Evolutionary conservation across 2,113 vertebrate species (phyloP).

Genomic region (Eubucco bourcierii): DNA sequence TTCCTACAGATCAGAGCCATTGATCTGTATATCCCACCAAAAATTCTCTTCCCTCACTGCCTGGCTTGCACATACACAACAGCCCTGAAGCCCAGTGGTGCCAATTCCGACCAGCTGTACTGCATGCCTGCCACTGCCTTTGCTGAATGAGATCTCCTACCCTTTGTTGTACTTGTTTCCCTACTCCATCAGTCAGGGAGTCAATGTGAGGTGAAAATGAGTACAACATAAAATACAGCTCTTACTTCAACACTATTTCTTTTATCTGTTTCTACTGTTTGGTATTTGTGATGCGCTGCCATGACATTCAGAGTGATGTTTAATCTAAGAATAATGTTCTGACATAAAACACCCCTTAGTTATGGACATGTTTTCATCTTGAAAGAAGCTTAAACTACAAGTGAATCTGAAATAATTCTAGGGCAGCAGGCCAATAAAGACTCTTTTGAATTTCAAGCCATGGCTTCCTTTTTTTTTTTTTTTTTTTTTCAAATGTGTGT

Average conservation of each 20-base stretch:
- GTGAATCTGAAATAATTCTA: not conserved
- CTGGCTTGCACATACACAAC: not conserved
- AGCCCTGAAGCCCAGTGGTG: not conserved
- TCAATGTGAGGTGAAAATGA: not conserved
- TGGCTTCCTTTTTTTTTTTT: not conserved
- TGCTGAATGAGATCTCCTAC: not conserved
- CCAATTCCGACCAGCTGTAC: not conserved
- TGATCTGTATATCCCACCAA: not conserved
- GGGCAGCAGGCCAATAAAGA: not conserved
- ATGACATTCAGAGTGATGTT: not conserved
- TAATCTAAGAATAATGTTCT: not conserved
- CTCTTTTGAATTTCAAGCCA: not conserved
- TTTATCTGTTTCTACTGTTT: not conserved
- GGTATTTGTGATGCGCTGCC: not conserved
- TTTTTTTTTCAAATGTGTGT: not conserved
- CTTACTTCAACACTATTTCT: not conserved
- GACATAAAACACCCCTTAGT: not conserved
- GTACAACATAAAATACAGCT: not conserved
- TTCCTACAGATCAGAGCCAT: not conserved
- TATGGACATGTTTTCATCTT: not conserved
- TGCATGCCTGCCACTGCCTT: not conserved
- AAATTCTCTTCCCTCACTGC: not conserved
- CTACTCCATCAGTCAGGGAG: not conserved
- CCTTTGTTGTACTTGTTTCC: too few species aligned
- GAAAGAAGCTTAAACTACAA: not conserved